A percentile compares a stretch with the other conserved stretches of the same genome.
Conservation (phyloP, 2,888 invertebrate species). For the Actias luna region DNA sequence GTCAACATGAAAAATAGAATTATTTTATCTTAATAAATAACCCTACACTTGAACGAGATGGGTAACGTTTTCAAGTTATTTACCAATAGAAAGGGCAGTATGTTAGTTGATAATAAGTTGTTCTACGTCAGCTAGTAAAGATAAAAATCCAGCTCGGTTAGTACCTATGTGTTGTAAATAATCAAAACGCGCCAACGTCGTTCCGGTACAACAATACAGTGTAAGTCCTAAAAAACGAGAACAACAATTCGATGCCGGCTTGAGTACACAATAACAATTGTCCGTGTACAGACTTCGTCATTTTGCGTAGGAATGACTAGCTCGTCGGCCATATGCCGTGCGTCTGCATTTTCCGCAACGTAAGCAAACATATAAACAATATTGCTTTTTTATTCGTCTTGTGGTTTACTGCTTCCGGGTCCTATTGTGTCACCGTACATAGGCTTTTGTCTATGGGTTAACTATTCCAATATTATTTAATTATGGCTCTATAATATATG, state of each 20-base stretch:
- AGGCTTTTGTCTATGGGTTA: conserved; percentile 5
- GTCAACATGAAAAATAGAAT: no score
- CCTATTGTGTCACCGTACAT: conserved; percentile 12
- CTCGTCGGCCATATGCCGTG: conserved; percentile 68
- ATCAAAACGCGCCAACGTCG: conserved; percentile 7
- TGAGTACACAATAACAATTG: conserved; percentile 73
- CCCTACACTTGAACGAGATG: no score
- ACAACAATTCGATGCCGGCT: conserved; percentile 43
- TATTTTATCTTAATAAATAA: no score
- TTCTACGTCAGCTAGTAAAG: no score
- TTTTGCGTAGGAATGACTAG: conserved; percentile 63
- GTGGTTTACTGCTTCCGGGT: conserved; percentile 12
- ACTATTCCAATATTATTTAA: no score
- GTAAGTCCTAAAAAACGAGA: conserved; percentile 46
- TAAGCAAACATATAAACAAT: conserved; percentile 57
- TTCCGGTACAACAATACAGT: conserved; percentile 29
- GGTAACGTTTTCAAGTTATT: no score
- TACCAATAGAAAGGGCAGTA: not conserved
- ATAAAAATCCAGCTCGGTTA: not conserved
- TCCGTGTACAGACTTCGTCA: conserved; percentile 62
- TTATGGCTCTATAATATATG: no score
- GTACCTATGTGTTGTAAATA: not conserved
- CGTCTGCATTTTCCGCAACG: conserved; percentile 45
- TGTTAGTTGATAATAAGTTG: no score
- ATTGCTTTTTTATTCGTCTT: conserved; percentile 42